These are phyloP conservation scores for Phylloscopus collybita DNA, from an alignment of 2,797 vertebrate species.

Conservation along the genomic window DNA sequence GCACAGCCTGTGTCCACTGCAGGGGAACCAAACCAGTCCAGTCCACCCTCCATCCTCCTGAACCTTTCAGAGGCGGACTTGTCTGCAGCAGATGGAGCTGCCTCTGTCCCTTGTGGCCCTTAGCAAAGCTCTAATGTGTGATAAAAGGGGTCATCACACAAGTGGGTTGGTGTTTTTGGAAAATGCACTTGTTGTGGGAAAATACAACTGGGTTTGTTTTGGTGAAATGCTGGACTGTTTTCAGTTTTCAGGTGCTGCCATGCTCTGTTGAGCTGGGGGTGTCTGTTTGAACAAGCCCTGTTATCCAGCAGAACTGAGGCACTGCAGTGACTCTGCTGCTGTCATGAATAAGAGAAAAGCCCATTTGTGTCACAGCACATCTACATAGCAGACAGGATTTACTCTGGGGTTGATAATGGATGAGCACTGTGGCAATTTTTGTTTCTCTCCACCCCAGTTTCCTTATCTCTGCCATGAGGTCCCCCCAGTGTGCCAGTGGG, in stretches of 20 bases:
- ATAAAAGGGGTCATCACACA: neutral
- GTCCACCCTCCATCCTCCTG: neutral
- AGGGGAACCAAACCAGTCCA: neutral
- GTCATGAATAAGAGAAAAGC: neutral
- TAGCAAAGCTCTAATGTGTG: neutral
- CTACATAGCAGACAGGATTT: neutral
- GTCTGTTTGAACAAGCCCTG: neutral
- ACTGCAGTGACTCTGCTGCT: neutral
- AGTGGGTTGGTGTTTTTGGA: neutral
- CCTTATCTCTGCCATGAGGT: neutral
- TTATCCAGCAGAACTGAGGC: neutral
- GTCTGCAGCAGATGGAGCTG: neutral
- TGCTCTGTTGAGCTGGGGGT: slow-evolving; percentile 9
- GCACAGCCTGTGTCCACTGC: neutral
- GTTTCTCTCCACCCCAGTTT: neutral
- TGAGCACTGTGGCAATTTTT: neutral
- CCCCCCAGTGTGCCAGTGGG: neutral
- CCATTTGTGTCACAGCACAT: neutral
- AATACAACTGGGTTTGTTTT: neutral
- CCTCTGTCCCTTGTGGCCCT: neutral
- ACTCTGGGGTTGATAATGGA: neutral
- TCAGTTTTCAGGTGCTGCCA: neutral
- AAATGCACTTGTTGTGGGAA: neutral
- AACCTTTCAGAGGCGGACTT: neutral
- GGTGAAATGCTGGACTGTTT: neutral